Percentiles rank a stretch among this genome's conserved stretches.
Conservation (phyloP, 2,797 vertebrate species). For the Cynodonichthys magdalenae region DNA sequence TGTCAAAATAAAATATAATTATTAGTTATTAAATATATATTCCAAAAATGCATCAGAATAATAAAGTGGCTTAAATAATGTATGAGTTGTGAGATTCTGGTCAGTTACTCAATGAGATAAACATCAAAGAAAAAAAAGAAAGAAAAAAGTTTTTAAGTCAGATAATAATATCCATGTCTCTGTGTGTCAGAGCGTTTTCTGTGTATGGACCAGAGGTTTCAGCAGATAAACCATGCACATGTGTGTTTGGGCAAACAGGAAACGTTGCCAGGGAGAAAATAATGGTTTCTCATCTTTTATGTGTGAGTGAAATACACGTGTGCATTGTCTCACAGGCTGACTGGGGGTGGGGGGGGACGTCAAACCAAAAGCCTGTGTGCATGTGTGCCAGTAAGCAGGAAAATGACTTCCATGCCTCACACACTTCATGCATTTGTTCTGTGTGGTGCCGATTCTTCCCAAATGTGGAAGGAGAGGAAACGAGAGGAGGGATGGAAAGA, state of each 20-base stretch:
- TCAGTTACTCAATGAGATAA: too few relatives aligned
- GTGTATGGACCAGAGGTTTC: background rate
- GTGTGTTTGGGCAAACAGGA: constrained; percentile 60
- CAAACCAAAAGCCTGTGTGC: constrained; percentile 57
- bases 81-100: background rate
- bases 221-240: constrained; percentile 37
- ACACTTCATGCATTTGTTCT: constrained; percentile 56
- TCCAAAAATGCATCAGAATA: background rate
- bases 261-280: constrained; percentile 59
- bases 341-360: constrained; percentile 47
- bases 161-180: constrained; percentile 2
- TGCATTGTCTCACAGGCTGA: constrained; percentile 53
- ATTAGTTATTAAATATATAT: too few relatives aligned
- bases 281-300: constrained; percentile 38
- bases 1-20: too few relatives aligned
- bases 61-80: background rate
- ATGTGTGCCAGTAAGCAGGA: constrained; percentile 66
- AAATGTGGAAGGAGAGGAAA: constrained; percentile 56
- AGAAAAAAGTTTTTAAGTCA: constrained; percentile 8
- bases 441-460: constrained; percentile 64
- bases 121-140: background rate
- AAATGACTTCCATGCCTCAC: constrained; percentile 72
- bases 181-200: constrained; percentile 10
- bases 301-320: constrained; percentile 32
- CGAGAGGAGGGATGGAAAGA: constrained; percentile 56